Evolutionary conservation across 2,113 vertebrate genomes (phyloP).

Genomic region (Pitta sordida): DNA sequence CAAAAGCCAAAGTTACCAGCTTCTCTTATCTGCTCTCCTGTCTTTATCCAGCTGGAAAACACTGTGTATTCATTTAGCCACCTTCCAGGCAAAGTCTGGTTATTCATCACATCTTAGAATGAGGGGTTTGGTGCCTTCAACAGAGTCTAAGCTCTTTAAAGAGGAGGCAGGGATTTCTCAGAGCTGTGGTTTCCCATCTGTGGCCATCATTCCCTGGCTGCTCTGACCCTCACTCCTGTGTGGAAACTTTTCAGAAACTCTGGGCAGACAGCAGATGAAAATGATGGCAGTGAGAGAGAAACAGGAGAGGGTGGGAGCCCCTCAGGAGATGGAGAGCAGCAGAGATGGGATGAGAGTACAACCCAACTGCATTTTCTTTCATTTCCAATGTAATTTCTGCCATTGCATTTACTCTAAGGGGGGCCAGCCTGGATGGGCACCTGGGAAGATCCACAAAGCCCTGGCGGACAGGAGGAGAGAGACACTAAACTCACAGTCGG

Average conservation of each 20-base stretch:
- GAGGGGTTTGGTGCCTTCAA: background rate
- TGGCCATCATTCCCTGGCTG: background rate
- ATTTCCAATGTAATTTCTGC: background rate
- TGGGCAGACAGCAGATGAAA: background rate
- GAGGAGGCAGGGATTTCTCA: background rate
- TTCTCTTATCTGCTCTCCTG: slow-evolving; percentile 17
- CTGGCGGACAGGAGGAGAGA: background rate
- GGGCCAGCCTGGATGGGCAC: background rate
- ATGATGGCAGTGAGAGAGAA: background rate
- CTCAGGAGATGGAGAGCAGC: background rate
- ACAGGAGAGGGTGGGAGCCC: background rate
- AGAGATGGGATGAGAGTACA: background rate
- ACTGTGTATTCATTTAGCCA: background rate
- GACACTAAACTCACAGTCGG: background rate
- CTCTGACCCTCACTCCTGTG: background rate
- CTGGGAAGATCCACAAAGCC: background rate
- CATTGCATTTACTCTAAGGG: background rate
- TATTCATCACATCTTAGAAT: background rate
- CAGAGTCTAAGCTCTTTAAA: background rate
- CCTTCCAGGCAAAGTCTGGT: background rate
- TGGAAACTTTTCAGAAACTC: background rate
- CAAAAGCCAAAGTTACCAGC: background rate
- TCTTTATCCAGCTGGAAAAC: background rate
- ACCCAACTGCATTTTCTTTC: background rate
- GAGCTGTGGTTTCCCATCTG: background rate